phyloP scores from a whole-genome alignment of 2,797 vertebrate species.

The Sebastes diploproa region DNA sequence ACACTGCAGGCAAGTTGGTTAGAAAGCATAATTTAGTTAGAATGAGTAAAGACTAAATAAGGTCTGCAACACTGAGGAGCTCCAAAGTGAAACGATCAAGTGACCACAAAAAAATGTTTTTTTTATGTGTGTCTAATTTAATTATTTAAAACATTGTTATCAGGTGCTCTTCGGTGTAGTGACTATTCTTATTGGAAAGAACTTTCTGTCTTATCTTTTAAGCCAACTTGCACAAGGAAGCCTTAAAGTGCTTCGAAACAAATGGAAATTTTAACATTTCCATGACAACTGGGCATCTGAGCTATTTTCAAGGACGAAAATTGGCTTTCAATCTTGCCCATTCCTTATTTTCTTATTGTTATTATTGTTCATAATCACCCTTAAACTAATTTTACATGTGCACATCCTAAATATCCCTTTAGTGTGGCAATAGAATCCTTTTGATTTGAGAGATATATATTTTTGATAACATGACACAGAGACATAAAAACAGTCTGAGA shows the following conservation, averaged over 20 bases:
- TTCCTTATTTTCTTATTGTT: background rate
- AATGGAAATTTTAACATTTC: background rate
- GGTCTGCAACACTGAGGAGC: background rate
- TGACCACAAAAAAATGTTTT: background rate
- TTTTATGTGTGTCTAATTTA: background rate
- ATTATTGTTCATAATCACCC: background rate
- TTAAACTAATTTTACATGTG: background rate
- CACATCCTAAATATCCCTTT: background rate
- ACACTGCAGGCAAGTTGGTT: background rate
- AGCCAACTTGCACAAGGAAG: background rate
- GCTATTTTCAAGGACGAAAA: background rate
- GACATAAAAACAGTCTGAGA: background rate
- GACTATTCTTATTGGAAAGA: background rate
- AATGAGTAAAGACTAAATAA: background rate
- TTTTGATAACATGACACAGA: background rate
- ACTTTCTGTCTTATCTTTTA: background rate
- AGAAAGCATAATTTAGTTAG: background rate
- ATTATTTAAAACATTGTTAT: background rate
- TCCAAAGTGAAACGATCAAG: background rate
- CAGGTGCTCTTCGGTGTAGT: background rate
- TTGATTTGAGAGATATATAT: background rate
- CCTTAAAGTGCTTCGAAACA: background rate
- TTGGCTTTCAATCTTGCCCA: accelerated
- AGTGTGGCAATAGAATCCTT: background rate
- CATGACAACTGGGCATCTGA: background rate